Evolutionary conservation across 2,113 vertebrate genomes (phyloP).

Genomic region (Cromileptes altivelis): DNA sequence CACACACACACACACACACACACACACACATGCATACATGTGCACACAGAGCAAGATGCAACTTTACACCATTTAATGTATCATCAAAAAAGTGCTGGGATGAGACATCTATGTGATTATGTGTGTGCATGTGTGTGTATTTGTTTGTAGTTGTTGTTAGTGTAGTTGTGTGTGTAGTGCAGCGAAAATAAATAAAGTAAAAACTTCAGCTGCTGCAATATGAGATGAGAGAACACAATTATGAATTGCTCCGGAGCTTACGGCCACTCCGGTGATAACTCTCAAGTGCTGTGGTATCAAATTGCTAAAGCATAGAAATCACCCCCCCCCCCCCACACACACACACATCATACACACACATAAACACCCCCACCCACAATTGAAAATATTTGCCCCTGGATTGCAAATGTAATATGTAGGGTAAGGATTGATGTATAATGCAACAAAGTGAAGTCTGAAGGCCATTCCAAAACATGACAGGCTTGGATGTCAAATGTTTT

Average conservation of each 20-base stretch:
- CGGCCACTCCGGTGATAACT: conserved; percentile 74
- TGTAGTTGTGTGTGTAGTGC: conserved; percentile 56
- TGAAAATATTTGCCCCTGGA: conserved; percentile 81
- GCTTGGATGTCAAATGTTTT: conserved; percentile 72
- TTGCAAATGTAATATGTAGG: conserved; percentile 74
- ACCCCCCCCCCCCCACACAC: not conserved
- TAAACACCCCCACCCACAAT: conserved; percentile 59
- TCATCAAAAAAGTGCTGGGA: conserved; percentile 81
- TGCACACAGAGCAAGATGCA: conserved; percentile 84
- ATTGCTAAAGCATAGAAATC: conserved; percentile 73
- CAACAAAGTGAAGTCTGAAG: conserved; percentile 78
- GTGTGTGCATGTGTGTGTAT: conserved; percentile 36
- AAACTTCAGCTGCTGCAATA: conserved; percentile 77
- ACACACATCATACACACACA: not conserved
- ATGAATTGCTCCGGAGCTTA: conserved; percentile 81
- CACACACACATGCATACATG: conserved; percentile 46
- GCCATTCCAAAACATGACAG: conserved; percentile 68
- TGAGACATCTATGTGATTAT: conserved; percentile 71
- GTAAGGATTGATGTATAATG: conserved; percentile 78
- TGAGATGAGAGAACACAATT: conserved; percentile 83
- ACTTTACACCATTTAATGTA: conserved; percentile 87
- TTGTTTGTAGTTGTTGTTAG: too few relatives aligned
- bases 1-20: conserved; percentile 51
- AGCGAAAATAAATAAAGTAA: conserved; percentile 62
- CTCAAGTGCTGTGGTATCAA: conserved; percentile 77